Base-by-base conservation (phyloP, 1,140 invertebrate genomes). In the Drosophila ananassae region DNA sequence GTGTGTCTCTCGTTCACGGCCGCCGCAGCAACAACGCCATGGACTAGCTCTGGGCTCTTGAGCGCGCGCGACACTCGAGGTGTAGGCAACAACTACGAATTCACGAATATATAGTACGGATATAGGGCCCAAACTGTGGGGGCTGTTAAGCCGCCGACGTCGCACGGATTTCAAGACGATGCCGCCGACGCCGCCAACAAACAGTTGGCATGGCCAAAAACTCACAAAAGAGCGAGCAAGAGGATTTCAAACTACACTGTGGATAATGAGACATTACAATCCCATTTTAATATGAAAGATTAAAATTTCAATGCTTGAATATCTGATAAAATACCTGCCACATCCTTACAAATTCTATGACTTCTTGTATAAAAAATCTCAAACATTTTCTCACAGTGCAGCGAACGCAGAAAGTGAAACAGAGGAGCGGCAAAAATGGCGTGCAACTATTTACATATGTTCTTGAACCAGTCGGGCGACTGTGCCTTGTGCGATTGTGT, bases 371-470 rank as follows among this genome's bases (percentile, higher is more conserved):
- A 17, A 17, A 0, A 17, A 17, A 17, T 17, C 17, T 17, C 1
- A 17, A 17, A 17, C 17, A 17, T 17, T 17, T 17, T 67, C 28
- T 52, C 28, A 3, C n/a, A 12, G 59, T 64, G 47, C 32, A 44
- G 21, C 32, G 39, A 71, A 39, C 4, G 8, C 17, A 69, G 30
- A 17, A 60, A 34, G 24, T 17, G 37, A 67, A 55, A 67, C 21
- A 68, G 53, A 47, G 51, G 64, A 30, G 25, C 52, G 63, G 32
- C 50, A 48, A 78, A 87, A 89, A 87, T 87, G 83, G 78, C 82
- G 83, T 87, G 82, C 82, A 82, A 72, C 78, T 80, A 87, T 89
- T 89, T 89, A 87, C 82, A 87, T 87, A 82, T 87, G 78, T 82
- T 87, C 82, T 79, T 89, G 74, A 82, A 82, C 63, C 67, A 67